Base-by-base conservation (phyloP, 2,888 invertebrate species). In the Monoplex corrugatus region DNA sequence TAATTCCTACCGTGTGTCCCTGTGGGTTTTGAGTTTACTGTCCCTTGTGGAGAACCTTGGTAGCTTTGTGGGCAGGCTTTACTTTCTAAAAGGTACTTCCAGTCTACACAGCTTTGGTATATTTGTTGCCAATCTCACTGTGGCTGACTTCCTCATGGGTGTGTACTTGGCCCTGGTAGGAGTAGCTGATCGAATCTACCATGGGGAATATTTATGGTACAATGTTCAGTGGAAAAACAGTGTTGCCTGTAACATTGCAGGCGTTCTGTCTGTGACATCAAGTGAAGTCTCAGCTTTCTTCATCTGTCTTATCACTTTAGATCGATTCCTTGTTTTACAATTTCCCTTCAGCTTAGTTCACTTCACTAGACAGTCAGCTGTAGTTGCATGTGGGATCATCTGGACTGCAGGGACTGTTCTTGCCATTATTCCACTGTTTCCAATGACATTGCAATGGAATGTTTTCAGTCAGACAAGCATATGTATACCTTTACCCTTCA, bases 401-500 rank as follows among this genome's bases (percentile, higher is more conserved):
- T 96, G 95, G 95, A 35, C 92, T 10, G 28, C 92, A 1, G 94
- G 94, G 13, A 84, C 93, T 63, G 28, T 92, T 2, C 86, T 96
- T 35, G 95, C 95, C 3, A 91, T 91, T 8, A 87, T 95, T n/a
- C 96, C 96, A 5, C 88, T 96, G n/a, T 63, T 95, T 6, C 93
- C 94, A 0, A 88, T 91, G 6, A 83, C 89, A 35, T 44, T 57
- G 1, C 84, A 89, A 50, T 90, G 89, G 86, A 94, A 95, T 87
- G 95, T 96, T 87, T 91, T 92, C 83, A 93, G 92, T 19, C 84
- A 93, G 83, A 95, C 95, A 0, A 92, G 91, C 1, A 95, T 95
- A 1, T 96, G 96, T 89, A 90, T 96, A 32, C 94, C 95, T 0
- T 91, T 95, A 8, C 95, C 95, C 44, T 93, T 96, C 28, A 95